Evolutionary conservation across 2,888 invertebrate species (phyloP), one percentile per base, ranked within the genome.

Genomic region (Drosophila nr. medialis): DNA sequence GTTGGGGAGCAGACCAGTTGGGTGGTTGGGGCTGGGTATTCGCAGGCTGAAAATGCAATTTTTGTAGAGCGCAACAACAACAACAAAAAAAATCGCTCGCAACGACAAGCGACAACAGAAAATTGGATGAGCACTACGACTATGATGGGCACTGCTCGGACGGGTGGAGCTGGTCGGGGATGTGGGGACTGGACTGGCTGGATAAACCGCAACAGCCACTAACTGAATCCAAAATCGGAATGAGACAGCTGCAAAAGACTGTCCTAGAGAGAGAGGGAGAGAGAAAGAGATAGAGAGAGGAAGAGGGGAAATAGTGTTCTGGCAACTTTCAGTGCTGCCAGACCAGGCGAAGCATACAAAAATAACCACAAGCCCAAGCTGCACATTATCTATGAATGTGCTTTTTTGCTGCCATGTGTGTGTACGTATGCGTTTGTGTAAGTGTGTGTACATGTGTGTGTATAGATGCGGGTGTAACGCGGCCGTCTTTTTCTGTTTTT

Each of bases 351-450:
- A 90, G 89, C 86, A 86, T 90, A 90, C 86, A 86, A 86, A 45
- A 86, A 86, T 90, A 86, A 86, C 86, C 86, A 70, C 86, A 87
- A 90, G 77, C 89, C 90, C 77, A 80, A 77, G 90, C 90, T 89
- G 90, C 90, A 86, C 84, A 87, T 87, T 87, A 87, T 87, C 87
- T 87, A 87, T 90, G 90, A 89, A 89, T 90, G 90, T 86, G 86
- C 27, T 49, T 24, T 54, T 27, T 36, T 18, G 45, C 24, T 24
- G 8, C 15, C 71, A 55, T 64, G 58, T 77, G 34, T 65, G 42
- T 63, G 60, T 67, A 36, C 40, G 40, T 42, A 34, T 42, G 40
- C 24, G 21, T 30, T 29, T 24, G 24, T 40, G 30, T 27, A 36
- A 24, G n/a, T 62, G 21, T 42, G 36, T 30, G 30, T 27, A 36